Conservation (phyloP, 2,113 vertebrate species). For the Arizona elegans region DNA sequence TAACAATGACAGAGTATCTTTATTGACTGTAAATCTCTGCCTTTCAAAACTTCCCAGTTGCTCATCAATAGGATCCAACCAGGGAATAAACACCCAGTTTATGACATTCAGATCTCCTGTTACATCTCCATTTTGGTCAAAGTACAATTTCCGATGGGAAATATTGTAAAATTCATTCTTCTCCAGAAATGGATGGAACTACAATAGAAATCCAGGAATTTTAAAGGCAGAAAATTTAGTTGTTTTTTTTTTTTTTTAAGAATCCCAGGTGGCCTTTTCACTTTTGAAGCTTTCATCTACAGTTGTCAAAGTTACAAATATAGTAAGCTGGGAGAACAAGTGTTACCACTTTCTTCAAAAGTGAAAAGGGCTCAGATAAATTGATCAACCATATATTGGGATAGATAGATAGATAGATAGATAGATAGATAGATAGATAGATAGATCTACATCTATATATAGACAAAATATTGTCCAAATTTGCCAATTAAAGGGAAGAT, state of each 20-base stretch:
- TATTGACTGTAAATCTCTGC: not conserved
- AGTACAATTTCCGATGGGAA: not conserved
- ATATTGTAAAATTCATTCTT: not conserved
- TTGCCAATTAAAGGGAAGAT: too few relatives aligned
- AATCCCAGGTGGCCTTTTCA: not conserved
- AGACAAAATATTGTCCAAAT: too few relatives aligned
- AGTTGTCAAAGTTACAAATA: not conserved
- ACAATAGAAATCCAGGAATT: not conserved
- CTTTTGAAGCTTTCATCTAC: not conserved
- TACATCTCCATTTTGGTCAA: not conserved
- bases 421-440: too few relatives aligned
- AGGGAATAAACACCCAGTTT: not conserved
- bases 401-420: too few relatives aligned
- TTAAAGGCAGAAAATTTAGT: not conserved
- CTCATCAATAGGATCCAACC: not conserved
- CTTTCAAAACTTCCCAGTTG: not conserved
- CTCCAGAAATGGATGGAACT: not conserved
- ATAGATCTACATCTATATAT: too few relatives aligned
- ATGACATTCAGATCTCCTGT: not conserved
- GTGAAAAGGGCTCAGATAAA: not conserved
- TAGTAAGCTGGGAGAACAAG: not conserved
- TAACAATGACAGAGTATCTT: not conserved
- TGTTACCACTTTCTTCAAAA: not conserved
- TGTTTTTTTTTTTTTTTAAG: too few relatives aligned
- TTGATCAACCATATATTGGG: not conserved